Base-by-base conservation (phyloP, 2,888 invertebrate species). In the Volucella zonaria region DNA sequence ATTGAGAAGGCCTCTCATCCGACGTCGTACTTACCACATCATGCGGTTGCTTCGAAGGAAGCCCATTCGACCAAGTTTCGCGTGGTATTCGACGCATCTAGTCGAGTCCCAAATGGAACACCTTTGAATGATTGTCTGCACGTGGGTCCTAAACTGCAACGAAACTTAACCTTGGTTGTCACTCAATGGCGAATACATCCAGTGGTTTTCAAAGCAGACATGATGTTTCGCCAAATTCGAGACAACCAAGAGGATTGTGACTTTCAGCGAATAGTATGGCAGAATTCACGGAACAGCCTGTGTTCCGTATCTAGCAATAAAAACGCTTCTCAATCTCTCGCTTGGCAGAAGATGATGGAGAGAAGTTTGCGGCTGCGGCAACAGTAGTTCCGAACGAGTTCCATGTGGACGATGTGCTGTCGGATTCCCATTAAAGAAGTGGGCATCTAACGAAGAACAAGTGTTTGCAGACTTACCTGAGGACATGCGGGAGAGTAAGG, bases 181-280 rank as follows among this genome's bases (percentile, higher is more conserved):
- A 64, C 64, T 11, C 62, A 31, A 40, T 64, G 49, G 49, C 49
- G 40, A 0, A 40, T 64, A 64, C 51, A 51, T 23, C 40, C 40
- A 40, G 62, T 62, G 8, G 62, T 45, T 12, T 62, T 47, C 23
- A 62, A 62, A 62, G 47, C 62, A 3, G 62, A 47, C 12, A 64
- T 15, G 51, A 64, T 64, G 64, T 64, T 18, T 64, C 49, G 49
- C 45, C 49, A 64, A 40, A 51, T 64, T 49, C 51, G n/a, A n/a
- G n/a, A n/a, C n/a, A n/a, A n/a, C n/a, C n/a, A n/a, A n/a, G n/a
- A n/a, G n/a, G n/a, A n/a, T n/a, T n/a, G n/a, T n/a, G n/a, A n/a
- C n/a, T n/a, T n/a, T n/a, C n/a, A n/a, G n/a, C n/a, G n/a, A n/a
- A n/a, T n/a, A n/a, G n/a, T n/a, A n/a, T n/a, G n/a, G n/a, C n/a